A percentile compares a stretch with the other conserved stretches of the same genome.
Conservation (phyloP, 2,888 invertebrate genomes). For the Pristionchus arcanus region DNA sequence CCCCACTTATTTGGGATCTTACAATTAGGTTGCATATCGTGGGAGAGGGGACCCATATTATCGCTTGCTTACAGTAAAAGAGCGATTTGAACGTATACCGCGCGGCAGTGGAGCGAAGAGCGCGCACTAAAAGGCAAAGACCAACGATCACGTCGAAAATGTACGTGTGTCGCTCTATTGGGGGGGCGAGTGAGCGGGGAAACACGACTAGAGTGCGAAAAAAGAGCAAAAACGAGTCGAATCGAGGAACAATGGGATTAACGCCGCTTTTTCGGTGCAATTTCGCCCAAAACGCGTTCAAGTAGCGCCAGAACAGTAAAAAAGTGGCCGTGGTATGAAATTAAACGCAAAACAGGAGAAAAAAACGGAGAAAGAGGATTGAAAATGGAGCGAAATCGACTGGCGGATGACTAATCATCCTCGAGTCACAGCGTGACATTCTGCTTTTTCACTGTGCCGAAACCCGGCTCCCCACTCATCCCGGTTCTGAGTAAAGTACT, state of each 20-base stretch:
- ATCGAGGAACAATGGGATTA: background rate
- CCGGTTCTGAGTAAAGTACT: no score
- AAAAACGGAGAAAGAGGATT: background rate
- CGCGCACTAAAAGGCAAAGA: background rate
- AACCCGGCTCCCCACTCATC: no score
- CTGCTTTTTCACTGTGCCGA: background rate
- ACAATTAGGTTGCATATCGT: no score
- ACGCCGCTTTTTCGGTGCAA: background rate
- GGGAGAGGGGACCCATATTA: background rate
- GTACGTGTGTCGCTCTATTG: background rate
- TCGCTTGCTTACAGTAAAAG: background rate
- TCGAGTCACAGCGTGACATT: background rate
- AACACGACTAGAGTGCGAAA: background rate
- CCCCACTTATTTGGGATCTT: no score
- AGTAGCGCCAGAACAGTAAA: background rate
- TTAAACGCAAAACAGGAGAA: background rate
- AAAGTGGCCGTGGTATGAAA: background rate
- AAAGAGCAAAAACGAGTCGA: background rate
- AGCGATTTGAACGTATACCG: background rate
- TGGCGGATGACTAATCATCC: background rate
- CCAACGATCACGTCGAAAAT: background rate
- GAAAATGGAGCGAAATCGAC: background rate
- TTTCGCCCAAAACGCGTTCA: background rate
- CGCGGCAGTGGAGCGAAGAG: background rate
- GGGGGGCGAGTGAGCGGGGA: background rate